Conservation (phyloP, 2,113 vertebrate genomes). For the Tachysurus vachellii region DNA sequence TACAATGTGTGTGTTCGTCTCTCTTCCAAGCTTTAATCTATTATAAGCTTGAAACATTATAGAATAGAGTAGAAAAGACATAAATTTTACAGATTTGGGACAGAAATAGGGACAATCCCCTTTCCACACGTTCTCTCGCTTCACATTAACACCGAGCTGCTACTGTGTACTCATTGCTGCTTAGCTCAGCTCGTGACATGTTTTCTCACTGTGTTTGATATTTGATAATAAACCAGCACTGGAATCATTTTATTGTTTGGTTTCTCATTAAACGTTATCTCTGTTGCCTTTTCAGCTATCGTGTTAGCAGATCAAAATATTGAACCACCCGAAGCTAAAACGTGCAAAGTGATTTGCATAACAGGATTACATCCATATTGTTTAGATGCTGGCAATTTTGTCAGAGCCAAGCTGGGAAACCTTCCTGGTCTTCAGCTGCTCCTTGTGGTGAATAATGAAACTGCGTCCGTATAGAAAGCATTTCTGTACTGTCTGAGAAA, state of each 20-base stretch:
- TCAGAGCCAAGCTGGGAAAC: background rate
- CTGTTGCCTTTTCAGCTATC: background rate
- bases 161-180: conserved; percentile 57
- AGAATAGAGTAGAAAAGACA: background rate
- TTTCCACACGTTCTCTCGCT: conserved; percentile 25
- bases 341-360: background rate
- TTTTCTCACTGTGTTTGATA: conserved; percentile 65
- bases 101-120: conserved; percentile 22
- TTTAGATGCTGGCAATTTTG: background rate
- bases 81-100: conserved; percentile 17
- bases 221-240: conserved; percentile 61
- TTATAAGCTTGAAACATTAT: background rate
- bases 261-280: background rate
- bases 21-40: too few relatives aligned
- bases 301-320: background rate
- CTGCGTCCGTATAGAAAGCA: conserved; percentile 31
- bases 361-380: background rate
- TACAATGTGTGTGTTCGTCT: too few relatives aligned
- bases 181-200: conserved; percentile 56
- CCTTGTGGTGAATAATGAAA: conserved; percentile 56
- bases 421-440: conserved; percentile 55
- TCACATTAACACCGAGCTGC: conserved; percentile 47
- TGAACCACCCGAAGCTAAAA: background rate
- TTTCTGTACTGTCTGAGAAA: background rate
- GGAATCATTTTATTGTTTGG: conserved; percentile 42